Evolutionary conservation across 2,888 invertebrate species (phyloP).

Genomic region (Geophilus truncorum): DNA sequence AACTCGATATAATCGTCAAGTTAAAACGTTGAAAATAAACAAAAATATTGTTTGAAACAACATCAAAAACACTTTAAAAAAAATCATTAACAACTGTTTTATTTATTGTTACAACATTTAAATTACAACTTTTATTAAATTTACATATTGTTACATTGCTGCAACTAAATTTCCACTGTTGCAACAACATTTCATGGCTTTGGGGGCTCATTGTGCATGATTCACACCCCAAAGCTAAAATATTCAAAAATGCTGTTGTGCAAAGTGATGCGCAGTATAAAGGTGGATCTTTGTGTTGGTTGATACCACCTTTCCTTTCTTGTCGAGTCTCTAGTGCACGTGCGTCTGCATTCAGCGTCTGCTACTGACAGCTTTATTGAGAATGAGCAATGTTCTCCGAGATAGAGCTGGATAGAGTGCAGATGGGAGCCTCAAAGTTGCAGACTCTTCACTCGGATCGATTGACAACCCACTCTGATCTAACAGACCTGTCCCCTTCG

Average conservation of each 20-base stretch:
- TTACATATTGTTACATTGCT: too few relatives aligned
- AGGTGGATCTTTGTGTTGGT: background rate
- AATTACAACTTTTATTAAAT: too few relatives aligned
- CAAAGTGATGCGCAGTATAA: background rate
- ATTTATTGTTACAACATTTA: too few relatives aligned
- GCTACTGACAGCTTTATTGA: conserved; percentile 21
- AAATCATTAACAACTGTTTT: too few relatives aligned
- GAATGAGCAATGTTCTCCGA: conserved; percentile 22
- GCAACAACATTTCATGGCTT: too few relatives aligned
- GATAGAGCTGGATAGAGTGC: conserved; percentile 25
- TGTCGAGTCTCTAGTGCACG: background rate
- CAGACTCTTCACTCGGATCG: conserved; percentile 6
- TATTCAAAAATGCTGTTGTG: background rate
- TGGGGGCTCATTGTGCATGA: too few relatives aligned
- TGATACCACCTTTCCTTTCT: background rate
- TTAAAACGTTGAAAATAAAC: too few relatives aligned
- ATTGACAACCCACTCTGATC: background rate
- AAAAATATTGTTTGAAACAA: too few relatives aligned
- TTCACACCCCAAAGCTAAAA: too few relatives aligned
- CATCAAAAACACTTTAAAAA: too few relatives aligned
- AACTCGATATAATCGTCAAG: too few relatives aligned
- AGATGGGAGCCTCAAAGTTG: conserved; percentile 13
- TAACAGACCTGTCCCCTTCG: background rate
- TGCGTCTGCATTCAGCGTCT: background rate
- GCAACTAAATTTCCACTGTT: too few relatives aligned